Percentiles rank a stretch among this genome's conserved stretches.
These are phyloP conservation scores for Cephalopachus bancanus DNA, from an alignment of 2,797 vertebrate genomes.

Conservation along the genomic window DNA sequence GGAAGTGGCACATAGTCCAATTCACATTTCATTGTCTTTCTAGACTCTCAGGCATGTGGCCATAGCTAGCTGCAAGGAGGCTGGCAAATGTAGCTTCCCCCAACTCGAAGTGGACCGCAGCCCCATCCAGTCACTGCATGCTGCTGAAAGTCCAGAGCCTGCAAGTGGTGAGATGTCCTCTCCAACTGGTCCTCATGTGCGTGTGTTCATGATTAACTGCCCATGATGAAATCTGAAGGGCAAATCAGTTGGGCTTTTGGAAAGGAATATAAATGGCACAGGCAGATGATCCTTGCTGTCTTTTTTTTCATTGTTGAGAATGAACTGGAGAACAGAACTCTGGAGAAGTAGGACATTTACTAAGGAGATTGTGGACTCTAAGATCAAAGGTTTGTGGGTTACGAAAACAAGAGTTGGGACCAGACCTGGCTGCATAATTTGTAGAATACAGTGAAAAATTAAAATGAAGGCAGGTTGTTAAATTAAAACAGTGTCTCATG, in stretches of 20 bases:
- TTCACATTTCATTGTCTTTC: background rate
- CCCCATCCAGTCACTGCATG: background rate
- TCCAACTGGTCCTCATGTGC: background rate
- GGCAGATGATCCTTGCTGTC: background rate
- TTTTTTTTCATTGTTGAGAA: background rate
- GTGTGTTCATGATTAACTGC: background rate
- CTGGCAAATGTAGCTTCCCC: background rate
- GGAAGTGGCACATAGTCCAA: background rate
- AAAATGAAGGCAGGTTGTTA: background rate
- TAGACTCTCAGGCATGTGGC: background rate
- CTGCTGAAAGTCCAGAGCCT: background rate
- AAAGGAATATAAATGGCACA: background rate
- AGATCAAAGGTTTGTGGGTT: slow-evolving; percentile 17
- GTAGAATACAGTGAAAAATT: background rate
- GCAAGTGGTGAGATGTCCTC: background rate
- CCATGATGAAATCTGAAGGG: background rate
- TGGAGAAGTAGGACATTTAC: background rate
- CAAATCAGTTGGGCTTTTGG: background rate
- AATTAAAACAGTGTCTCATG: too few relatives aligned
- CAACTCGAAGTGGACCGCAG: too few relatives aligned
- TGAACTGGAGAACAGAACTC: background rate
- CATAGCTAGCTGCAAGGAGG: background rate
- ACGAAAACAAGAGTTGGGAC: background rate
- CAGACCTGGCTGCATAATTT: background rate
- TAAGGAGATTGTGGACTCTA: background rate